phyloP scores from a whole-genome alignment of 2,888 invertebrate species.

The Ethmia dodecea region DNA sequence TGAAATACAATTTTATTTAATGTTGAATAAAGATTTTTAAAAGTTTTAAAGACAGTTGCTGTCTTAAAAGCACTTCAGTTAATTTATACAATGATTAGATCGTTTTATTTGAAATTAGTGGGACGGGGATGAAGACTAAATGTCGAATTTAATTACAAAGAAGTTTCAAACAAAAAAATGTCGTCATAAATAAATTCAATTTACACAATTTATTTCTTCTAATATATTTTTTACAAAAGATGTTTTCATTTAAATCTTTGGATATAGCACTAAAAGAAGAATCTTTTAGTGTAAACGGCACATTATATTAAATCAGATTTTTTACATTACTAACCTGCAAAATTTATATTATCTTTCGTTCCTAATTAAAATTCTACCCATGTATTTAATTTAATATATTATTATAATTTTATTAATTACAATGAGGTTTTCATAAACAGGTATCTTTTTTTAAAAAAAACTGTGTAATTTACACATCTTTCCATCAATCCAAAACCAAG shows the following conservation, averaged over 20 bases:
- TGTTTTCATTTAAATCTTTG: neutral
- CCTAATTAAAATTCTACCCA: constrained; percentile 35
- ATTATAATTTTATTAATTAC: constrained; percentile 26
- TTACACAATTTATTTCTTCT: neutral
- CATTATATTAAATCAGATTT: constrained; percentile 46
- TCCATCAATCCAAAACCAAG: too few species aligned
- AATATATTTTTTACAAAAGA: too few species aligned
- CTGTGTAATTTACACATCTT: neutral
- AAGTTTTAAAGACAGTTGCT: constrained; percentile 60
- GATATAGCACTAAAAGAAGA: constrained; percentile 46
- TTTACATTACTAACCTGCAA: constrained; percentile 59
- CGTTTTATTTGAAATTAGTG: constrained; percentile 28
- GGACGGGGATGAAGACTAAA: constrained; percentile 44
- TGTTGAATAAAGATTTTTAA: constrained; percentile 9
- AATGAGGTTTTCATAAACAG: constrained; percentile 21
- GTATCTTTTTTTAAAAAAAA: constrained; percentile 11
- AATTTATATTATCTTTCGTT: constrained; percentile 43
- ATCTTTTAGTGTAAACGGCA: constrained; percentile 36
- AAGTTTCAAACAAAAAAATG: constrained; percentile 5
- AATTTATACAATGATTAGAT: constrained; percentile 31
- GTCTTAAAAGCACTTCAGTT: constrained; percentile 66
- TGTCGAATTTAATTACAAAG: neutral
- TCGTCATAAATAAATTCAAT: constrained; percentile 1
- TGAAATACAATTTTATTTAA: constrained; percentile 10
- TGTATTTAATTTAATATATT: constrained; percentile 33